Conservation (phyloP, 2,113 vertebrate genomes). For the Elgaria multicarinata region DNA sequence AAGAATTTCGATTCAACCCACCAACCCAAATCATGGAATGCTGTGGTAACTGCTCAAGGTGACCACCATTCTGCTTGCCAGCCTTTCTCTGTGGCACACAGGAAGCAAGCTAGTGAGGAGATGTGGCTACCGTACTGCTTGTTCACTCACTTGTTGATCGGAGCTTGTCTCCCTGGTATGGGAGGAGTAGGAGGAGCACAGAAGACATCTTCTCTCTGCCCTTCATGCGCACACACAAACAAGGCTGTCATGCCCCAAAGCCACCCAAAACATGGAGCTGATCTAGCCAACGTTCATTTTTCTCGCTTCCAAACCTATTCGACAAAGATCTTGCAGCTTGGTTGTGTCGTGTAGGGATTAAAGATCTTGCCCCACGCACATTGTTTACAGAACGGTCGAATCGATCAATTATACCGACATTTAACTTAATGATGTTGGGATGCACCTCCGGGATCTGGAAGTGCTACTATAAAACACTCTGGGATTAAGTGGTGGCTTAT, state of each 20-base stretch:
- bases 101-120: background rate
- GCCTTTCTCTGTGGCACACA: background rate
- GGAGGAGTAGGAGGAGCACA: constrained; percentile 38
- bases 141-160: background rate
- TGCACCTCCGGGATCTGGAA: background rate
- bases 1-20: background rate
- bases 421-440: background rate
- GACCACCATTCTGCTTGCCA: background rate
- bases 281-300: background rate
- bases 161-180: constrained; percentile 12
- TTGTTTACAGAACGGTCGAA: background rate
- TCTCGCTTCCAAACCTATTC: background rate
- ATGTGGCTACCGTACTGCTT: no score
- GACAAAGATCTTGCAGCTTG: background rate
- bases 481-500: no score
- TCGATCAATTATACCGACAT: background rate
- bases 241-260: background rate
- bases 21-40: background rate
- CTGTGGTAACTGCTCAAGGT: background rate
- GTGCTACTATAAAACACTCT: background rate
- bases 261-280: background rate
- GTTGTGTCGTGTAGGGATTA: background rate
- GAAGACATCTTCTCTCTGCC: constrained; percentile 6
- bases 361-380: background rate
- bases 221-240: constrained; percentile 26